Percentiles rank a stretch among this genome's conserved stretches.
Conservation (phyloP, 2,797 vertebrate genomes). For the Alcedo quadribrachys region DNA sequence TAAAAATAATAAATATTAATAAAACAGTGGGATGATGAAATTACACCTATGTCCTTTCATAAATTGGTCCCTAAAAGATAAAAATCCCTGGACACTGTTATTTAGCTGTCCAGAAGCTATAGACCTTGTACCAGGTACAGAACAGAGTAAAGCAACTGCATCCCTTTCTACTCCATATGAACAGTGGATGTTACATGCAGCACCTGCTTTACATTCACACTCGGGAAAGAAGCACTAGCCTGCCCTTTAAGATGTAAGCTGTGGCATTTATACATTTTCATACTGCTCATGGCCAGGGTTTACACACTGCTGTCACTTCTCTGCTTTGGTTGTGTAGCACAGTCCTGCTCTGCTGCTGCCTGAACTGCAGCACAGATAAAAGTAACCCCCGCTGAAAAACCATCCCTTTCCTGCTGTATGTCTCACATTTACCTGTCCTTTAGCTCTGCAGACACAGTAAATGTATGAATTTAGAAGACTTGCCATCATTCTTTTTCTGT, state of each 20-base stretch:
- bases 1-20: constrained; percentile 58
- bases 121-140: neutral
- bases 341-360: neutral
- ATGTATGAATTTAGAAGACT: neutral
- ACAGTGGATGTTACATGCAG: neutral
- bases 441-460: neutral
- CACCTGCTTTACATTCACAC: neutral
- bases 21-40: constrained; percentile 34
- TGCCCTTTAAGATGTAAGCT: neutral
- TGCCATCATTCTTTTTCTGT: neutral
- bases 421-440: neutral
- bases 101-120: neutral
- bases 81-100: neutral
- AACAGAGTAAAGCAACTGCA: neutral
- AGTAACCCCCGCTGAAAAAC: neutral
- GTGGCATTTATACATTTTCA: neutral
- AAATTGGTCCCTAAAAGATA: constrained; percentile 19
- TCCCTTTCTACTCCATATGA: neutral
- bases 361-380: neutral
- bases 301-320: neutral
- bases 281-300: neutral
- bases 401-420: neutral
- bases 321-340: neutral
- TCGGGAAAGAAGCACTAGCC: neutral
- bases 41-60: constrained; percentile 32